Conservation (phyloP, 2,113 vertebrate species). For the Dasyurus viverrinus region DNA sequence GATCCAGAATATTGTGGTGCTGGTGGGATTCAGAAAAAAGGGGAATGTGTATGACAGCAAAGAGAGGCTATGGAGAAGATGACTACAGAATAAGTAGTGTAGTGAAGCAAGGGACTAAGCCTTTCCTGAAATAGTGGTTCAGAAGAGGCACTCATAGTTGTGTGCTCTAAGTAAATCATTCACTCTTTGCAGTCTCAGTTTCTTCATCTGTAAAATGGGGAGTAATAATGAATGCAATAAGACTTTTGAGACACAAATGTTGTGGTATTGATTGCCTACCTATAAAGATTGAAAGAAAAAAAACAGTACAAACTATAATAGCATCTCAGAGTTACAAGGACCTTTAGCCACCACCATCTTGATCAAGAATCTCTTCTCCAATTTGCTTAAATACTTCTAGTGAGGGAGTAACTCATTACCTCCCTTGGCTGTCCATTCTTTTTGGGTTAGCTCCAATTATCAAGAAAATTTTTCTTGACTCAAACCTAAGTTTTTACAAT, state of each 20-base stretch:
- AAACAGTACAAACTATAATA: neutral
- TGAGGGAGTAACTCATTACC: neutral
- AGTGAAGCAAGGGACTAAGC: neutral
- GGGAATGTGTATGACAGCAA: neutral
- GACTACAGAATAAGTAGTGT: neutral
- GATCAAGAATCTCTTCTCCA: neutral
- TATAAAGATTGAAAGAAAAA: neutral
- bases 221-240: neutral
- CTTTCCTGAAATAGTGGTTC: neutral
- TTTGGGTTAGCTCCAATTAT: no score
- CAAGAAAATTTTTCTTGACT: neutral
- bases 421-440: neutral
- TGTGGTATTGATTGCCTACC: neutral
- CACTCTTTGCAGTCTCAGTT: neutral
- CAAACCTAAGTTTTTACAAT: neutral
- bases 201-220: neutral
- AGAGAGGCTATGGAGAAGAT: neutral
- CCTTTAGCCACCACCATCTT: neutral
- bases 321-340: neutral
- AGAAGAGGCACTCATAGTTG: neutral
- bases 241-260: neutral
- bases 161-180: neutral
- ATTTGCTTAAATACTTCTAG: neutral
- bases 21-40: no score
- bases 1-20: neutral